A percentile compares a stretch with the other conserved stretches of the same genome.
phyloP scores from a whole-genome alignment of 2,888 invertebrate species.

The Coremacera marginata region DNA sequence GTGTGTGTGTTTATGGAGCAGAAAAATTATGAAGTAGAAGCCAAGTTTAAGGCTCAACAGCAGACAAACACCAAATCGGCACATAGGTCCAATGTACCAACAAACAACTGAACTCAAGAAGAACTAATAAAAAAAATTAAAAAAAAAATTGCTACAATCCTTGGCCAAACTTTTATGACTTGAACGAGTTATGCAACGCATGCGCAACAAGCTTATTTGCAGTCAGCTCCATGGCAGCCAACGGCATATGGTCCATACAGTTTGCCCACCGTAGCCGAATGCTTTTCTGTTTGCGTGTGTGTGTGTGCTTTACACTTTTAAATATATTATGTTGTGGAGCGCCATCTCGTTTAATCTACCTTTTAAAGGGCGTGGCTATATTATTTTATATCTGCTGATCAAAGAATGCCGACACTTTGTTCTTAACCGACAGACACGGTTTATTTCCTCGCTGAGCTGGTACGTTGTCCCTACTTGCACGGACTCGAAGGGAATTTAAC shows the following conservation, averaged over 20 bases:
- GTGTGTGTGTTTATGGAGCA: constrained; percentile 13
- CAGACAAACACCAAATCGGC: constrained; percentile 25
- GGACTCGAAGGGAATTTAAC: no score
- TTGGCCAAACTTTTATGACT: constrained; percentile 15
- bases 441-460: constrained; percentile 30
- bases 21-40: constrained; percentile 37
- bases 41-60: constrained; percentile 9
- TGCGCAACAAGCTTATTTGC: background rate
- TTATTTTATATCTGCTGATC: constrained; percentile 70
- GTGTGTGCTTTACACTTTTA: constrained; percentile 34
- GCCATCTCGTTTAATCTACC: constrained; percentile 70
- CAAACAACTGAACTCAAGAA: background rate
- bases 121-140: background rate
- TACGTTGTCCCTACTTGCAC: background rate
- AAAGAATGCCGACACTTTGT: constrained; percentile 68
- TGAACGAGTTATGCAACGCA: background rate
- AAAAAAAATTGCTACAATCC: constrained; percentile 14
- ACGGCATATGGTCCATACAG: background rate
- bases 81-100: background rate
- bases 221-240: background rate
- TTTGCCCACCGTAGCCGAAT: background rate
- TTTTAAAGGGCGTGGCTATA: constrained; percentile 68
- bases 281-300: constrained; percentile 8
- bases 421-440: constrained; percentile 54
- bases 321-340: constrained; percentile 60